Evolutionary conservation across 2,888 invertebrate species (phyloP).

Genomic region (Dryomyza anilis): DNA sequence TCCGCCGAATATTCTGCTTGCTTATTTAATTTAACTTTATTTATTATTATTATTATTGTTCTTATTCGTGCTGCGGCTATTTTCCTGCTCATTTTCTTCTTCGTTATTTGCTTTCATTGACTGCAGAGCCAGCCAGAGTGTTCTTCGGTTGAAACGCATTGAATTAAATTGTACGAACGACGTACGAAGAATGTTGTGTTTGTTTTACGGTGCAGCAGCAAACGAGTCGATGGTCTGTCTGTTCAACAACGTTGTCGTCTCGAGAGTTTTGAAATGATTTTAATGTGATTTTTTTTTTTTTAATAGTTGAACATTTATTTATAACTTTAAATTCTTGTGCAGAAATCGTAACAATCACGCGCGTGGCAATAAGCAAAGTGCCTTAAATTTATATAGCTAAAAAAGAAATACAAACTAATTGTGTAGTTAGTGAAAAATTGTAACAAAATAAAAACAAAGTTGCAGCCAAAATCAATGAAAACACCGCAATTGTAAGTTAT

Average conservation of each 20-base stretch:
- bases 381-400: not conserved
- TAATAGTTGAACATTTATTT: slow-evolving; percentile 1
- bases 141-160: not conserved
- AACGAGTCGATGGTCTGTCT: not conserved
- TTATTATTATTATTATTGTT: no score
- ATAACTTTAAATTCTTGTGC: not conserved
- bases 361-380: slow-evolving; percentile 12
- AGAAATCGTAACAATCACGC: not conserved
- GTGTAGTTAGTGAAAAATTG: not conserved
- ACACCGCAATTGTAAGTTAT: slow-evolving; percentile 8
- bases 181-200: slow-evolving; percentile 5
- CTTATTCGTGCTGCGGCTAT: not conserved
- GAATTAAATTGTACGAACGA: no score
- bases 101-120: not conserved
- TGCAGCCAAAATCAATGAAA: slow-evolving; percentile 15
- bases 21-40: no score
- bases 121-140: not conserved
- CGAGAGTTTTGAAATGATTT: not conserved
- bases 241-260: not conserved
- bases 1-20: no score
- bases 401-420: not conserved
- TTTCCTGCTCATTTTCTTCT: slow-evolving; percentile 7
- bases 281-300: not conserved
- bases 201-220: slow-evolving; percentile 8
- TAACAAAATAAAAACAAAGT: not conserved